These are phyloP conservation scores for Caenorhabditis macrosperma DNA, from an alignment of 2,888 invertebrate species.

Conservation along the genomic window DNA sequence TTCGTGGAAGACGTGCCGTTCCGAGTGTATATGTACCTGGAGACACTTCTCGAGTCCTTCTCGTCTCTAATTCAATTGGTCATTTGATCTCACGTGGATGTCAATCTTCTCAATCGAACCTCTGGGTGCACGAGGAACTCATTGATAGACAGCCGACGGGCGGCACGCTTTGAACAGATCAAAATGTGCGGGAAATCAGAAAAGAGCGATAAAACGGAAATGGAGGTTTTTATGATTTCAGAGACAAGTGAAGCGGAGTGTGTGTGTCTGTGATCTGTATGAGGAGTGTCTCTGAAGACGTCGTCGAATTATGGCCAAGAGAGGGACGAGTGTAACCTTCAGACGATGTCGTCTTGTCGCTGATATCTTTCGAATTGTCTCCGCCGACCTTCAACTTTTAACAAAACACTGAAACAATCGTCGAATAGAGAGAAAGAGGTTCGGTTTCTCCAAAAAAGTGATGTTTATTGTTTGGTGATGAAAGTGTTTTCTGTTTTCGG, in stretches of 20 bases:
- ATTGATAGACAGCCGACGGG: background rate
- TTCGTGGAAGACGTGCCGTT: no score
- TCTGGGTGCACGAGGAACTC: slow-evolving; percentile 15
- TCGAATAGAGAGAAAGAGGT: background rate
- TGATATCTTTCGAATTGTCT: background rate
- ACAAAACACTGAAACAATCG: background rate
- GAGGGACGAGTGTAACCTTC: background rate
- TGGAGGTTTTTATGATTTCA: background rate
- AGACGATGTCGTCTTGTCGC: background rate
- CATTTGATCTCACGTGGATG: slow-evolving; percentile 11
- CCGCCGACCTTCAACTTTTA: slow-evolving; percentile 7
- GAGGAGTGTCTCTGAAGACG: background rate
- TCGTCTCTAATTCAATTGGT: slow-evolving; percentile 23
- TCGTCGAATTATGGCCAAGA: background rate
- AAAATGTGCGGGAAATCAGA: slow-evolving; percentile 22
- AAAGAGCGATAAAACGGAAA: background rate
- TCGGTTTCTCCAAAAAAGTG: background rate
- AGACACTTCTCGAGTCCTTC: no score
- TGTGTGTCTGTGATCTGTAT: background rate
- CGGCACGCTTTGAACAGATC: slow-evolving; percentile 19
- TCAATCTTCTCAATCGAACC: background rate
- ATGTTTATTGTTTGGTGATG: background rate
- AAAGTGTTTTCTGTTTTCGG: background rate
- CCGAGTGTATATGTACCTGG: background rate
- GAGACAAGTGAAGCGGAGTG: background rate